These are phyloP conservation scores for Cetoscarus ocellatus DNA, from an alignment of 2,797 vertebrate species.

Conservation along the genomic window DNA sequence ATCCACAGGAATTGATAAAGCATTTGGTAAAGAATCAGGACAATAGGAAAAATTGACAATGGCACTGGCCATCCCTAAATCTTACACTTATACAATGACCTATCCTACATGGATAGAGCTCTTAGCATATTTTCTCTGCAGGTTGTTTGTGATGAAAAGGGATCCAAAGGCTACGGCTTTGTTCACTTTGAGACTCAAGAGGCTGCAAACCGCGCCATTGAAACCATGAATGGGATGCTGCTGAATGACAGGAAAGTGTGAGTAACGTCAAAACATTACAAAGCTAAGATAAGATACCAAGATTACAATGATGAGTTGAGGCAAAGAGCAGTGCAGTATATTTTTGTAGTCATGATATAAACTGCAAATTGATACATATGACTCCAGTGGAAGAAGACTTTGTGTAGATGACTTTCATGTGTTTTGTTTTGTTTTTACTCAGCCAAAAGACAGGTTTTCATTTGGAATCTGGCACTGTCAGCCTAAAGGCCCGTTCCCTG, in stretches of 20 bases:
- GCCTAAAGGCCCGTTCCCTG: slow-evolving; percentile 65
- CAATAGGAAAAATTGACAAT: too few species aligned
- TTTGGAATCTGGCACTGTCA: slow-evolving; percentile 66
- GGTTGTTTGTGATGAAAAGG: slow-evolving; percentile 95
- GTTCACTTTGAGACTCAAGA: slow-evolving; percentile 98
- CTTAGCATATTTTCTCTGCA: slow-evolving; percentile 56
- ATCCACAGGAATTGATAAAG: too few species aligned
- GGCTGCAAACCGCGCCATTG: slow-evolving; percentile 92
- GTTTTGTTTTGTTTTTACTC: slow-evolving; percentile 63
- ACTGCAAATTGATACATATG: slow-evolving; percentile 6
- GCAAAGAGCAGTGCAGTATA: slow-evolving; percentile 33
- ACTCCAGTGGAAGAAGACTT: neutral
- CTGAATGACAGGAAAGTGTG: slow-evolving; percentile 98
- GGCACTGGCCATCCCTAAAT: too few species aligned
- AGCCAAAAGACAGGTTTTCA: slow-evolving; percentile 71
- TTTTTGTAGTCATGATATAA: neutral
- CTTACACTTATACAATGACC: too few species aligned
- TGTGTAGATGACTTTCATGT: slow-evolving; percentile 56
- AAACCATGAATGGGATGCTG: slow-evolving; percentile 98
- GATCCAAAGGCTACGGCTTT: slow-evolving; percentile 97
- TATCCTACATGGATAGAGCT: too few species aligned
- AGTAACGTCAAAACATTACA: slow-evolving; percentile 66
- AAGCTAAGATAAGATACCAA: neutral
- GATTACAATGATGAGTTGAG: slow-evolving; percentile 4
- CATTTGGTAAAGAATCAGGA: too few species aligned